Conservation (phyloP, 2,113 vertebrate genomes). For the Rhynchomys soricoides region DNA sequence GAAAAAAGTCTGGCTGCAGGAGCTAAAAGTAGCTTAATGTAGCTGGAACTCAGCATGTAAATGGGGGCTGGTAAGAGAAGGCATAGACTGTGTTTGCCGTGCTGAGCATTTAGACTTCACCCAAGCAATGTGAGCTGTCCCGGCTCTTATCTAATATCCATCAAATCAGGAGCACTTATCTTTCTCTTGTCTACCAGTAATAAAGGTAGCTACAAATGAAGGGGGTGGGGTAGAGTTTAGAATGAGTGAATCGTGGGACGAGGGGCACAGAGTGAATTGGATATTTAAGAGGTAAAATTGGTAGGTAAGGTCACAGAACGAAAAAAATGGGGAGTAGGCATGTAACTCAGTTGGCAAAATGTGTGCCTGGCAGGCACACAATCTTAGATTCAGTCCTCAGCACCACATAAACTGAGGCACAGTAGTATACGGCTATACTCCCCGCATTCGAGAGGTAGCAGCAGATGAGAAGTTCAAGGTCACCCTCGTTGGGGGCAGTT, state of each 20-base stretch:
- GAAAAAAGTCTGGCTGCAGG: conserved; percentile 16
- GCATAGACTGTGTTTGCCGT: conserved; percentile 28
- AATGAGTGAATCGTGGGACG: not conserved
- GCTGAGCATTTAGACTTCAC: not conserved
- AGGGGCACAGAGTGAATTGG: not conserved
- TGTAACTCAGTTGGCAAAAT: not conserved
- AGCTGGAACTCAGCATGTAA: conserved; percentile 12
- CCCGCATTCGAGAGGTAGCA: not conserved
- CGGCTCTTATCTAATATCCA: not conserved
- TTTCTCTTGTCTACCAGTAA: not conserved
- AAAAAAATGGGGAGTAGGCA: not conserved
- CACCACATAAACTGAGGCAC: not conserved
- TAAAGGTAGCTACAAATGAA: not conserved
- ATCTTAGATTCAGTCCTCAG: not conserved
- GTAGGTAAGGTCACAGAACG: not conserved
- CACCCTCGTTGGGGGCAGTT: not conserved
- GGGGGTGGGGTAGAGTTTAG: not conserved
- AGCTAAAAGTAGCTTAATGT: conserved; percentile 21
- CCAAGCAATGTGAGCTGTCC: not conserved
- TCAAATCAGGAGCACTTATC: not conserved
- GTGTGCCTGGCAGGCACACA: not conserved
- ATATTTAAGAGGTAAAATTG: not conserved
- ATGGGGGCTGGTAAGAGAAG: conserved; percentile 31
- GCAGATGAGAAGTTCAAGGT: not conserved
- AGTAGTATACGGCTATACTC: not conserved